A percentile compares a stretch with the other conserved stretches of the same genome.
Conservation (phyloP, 2,888 invertebrate species). For the Eupelmus urozonus region DNA sequence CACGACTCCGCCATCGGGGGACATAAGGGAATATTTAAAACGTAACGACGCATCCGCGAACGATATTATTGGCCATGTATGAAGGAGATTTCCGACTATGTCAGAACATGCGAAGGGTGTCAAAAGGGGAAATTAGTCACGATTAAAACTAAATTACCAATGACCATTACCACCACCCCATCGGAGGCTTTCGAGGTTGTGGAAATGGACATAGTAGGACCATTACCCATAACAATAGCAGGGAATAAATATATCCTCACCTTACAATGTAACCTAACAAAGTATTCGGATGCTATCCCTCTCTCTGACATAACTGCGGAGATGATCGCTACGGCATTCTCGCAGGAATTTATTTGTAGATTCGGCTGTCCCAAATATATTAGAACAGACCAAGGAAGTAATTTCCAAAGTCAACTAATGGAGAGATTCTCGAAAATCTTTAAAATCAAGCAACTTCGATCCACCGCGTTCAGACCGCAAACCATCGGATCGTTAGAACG, state of each 20-base stretch:
- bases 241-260: slow-evolving; percentile 24
- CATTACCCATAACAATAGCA: neutral
- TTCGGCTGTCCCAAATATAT: neutral
- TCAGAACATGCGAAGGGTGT: slow-evolving; percentile 24
- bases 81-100: slow-evolving; percentile 7
- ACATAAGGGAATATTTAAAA: slow-evolving; percentile 17
- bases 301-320: neutral
- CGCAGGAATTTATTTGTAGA: neutral
- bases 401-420: neutral
- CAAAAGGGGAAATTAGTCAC: slow-evolving; percentile 26
- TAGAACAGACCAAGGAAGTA: slow-evolving; percentile 10
- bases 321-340: neutral
- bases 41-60: neutral
- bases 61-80: slow-evolving; percentile 5
- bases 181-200: neutral
- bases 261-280: neutral
- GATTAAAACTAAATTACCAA: slow-evolving; percentile 7
- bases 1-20: slow-evolving; percentile 6
- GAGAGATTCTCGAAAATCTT: neutral
- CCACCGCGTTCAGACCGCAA: slow-evolving; percentile 13
- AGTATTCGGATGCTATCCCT: slow-evolving; percentile 3
- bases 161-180: slow-evolving; percentile 1
- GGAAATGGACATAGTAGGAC: neutral
- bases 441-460: neutral
- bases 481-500: slow-evolving; percentile 13